phyloP scores from a whole-genome alignment of 2,113 vertebrate genomes.

The Tretioscincus oriximinensis region DNA sequence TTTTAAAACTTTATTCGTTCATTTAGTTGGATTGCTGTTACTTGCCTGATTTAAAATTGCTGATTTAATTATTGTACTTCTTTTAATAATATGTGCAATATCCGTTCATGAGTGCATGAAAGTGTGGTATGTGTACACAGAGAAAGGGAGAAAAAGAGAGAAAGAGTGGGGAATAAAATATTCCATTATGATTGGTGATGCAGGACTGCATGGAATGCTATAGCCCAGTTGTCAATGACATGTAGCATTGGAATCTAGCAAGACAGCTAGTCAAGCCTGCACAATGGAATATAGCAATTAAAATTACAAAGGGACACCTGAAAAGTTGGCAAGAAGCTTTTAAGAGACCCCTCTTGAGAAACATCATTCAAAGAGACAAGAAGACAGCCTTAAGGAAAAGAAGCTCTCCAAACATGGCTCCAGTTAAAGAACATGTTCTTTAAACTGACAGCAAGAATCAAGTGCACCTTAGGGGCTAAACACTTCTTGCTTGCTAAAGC shows the following conservation, averaged over 20 bases:
- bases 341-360: conserved; percentile 4
- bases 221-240: background rate
- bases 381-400: conserved; percentile 20
- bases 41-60: background rate
- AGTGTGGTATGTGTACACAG: too few species aligned
- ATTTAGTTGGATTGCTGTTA: background rate
- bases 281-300: conserved; percentile 8
- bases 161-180: background rate
- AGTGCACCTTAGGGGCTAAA: background rate
- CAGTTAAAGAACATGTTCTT: conserved; percentile 23
- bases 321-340: conserved; percentile 8
- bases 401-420: conserved; percentile 8
- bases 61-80: background rate
- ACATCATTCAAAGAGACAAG: background rate
- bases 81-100: background rate
- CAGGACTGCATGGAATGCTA: background rate
- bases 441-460: conserved; percentile 27
- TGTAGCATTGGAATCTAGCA: background rate
- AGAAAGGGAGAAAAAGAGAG: too few species aligned
- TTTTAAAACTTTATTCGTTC: background rate
- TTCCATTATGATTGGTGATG: background rate
- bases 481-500: conserved; percentile 4
- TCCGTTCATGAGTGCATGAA: too few species aligned
- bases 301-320: conserved; percentile 5
- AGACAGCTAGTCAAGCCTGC: conserved; percentile 7